Evolutionary conservation across 2,797 vertebrate genomes (phyloP).

Genomic region (Serranus cabrilla): DNA sequence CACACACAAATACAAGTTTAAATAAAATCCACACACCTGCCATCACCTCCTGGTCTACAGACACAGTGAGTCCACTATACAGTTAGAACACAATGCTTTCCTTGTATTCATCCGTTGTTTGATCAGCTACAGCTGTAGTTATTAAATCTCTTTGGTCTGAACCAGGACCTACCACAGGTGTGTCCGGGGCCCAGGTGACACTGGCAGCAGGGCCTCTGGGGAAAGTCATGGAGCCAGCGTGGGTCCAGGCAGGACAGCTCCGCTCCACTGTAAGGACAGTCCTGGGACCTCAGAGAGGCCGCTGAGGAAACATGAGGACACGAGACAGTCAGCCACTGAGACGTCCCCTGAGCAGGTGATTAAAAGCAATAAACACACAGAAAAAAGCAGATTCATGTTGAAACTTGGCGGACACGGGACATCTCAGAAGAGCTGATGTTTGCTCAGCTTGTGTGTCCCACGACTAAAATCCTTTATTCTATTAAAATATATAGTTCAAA

Average conservation of each 20-base stretch:
- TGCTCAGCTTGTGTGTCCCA: too few relatives aligned
- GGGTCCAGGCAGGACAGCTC: conserved; percentile 93
- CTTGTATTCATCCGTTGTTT: not conserved
- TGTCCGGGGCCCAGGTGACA: conserved; percentile 88
- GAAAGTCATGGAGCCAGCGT: conserved; percentile 82
- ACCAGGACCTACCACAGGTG: conserved; percentile 84
- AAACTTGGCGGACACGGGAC: too few relatives aligned
- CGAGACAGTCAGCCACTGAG: conserved; percentile 2
- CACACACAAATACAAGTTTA: conserved; percentile 16
- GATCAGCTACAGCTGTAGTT: not conserved
- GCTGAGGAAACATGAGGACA: conserved; percentile 49
- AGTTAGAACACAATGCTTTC: not conserved
- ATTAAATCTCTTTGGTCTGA: not conserved
- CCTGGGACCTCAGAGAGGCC: conserved; percentile 90
- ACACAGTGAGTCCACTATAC: not conserved
- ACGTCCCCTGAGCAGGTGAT: too few relatives aligned
- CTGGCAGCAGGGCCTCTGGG: conserved; percentile 88
- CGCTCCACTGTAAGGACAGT: conserved; percentile 90
- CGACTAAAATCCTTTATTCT: too few relatives aligned
- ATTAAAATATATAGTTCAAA: too few relatives aligned
- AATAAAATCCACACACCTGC: not conserved
- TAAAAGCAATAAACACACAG: too few relatives aligned
- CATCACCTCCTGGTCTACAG: not conserved
- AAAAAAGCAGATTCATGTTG: too few relatives aligned
- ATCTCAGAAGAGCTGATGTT: too few relatives aligned